Evolutionary conservation across 2,888 invertebrate genomes (phyloP).

Genomic region (Fissipunctia ypsillon): DNA sequence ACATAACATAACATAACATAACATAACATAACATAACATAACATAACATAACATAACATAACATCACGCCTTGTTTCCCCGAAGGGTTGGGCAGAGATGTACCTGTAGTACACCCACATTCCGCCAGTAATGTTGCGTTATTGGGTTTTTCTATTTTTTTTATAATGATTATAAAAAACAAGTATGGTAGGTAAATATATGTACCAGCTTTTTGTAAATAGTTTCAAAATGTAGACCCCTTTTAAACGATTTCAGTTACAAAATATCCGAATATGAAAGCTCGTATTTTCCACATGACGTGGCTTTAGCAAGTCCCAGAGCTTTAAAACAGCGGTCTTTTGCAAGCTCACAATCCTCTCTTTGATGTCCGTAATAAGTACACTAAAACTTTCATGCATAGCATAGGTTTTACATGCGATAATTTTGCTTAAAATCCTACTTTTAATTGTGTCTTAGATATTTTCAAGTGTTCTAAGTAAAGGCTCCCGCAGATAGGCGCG

Average conservation of each 20-base stretch:
- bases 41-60: no score
- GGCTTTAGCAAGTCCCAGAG: slow-evolving; percentile 2
- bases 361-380: slow-evolving; percentile 31
- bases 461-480: not conserved
- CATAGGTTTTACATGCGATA: not conserved
- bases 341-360: slow-evolving; percentile 11
- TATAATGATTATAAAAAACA: not conserved
- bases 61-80: no score
- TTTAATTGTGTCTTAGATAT: not conserved
- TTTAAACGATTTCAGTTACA: not conserved
- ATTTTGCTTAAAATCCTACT: not conserved
- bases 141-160: no score
- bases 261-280: slow-evolving; percentile 6
- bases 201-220: not conserved
- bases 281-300: slow-evolving; percentile 16
- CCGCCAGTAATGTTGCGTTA: no score
- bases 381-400: slow-evolving; percentile 13
- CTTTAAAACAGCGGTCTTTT: slow-evolving; percentile 13
- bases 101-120: no score
- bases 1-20: no score
- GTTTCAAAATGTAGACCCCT: not conserved
- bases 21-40: no score
- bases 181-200: not conserved
- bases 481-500: no score
- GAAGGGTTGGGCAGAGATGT: no score